A percentile compares a stretch with the other conserved stretches of the same genome.
phyloP scores from a whole-genome alignment of 1,140 invertebrate species.

The Drosophila nigromelanica region DNA sequence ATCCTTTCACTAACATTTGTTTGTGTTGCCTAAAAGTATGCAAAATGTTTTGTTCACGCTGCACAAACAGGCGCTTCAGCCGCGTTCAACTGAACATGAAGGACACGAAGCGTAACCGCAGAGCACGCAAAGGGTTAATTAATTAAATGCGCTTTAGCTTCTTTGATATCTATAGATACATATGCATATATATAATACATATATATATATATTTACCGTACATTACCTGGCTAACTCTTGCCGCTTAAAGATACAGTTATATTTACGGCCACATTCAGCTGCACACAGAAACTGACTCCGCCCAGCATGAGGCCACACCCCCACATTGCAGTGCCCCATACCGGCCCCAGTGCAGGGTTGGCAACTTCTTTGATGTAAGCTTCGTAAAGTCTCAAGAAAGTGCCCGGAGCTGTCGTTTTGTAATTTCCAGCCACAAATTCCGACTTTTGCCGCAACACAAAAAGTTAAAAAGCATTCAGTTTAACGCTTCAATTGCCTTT shows the following conservation, averaged over 20 bases:
- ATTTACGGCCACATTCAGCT: background rate
- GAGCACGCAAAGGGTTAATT: slow-evolving; percentile 82
- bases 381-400: slow-evolving; percentile 40
- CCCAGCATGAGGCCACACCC: slow-evolving; percentile 12
- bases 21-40: slow-evolving; percentile 59
- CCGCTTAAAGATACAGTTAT: background rate
- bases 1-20: background rate
- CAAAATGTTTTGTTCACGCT: slow-evolving; percentile 64
- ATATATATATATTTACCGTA: background rate
- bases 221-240: background rate
- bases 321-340: slow-evolving; percentile 1
- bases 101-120: slow-evolving; percentile 60
- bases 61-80: slow-evolving; percentile 66
- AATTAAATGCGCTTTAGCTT: slow-evolving; percentile 64
- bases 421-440: slow-evolving; percentile 45
- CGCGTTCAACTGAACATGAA: too few relatives aligned
- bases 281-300: slow-evolving; percentile 7
- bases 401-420: slow-evolving; percentile 66
- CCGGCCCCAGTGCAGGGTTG: background rate
- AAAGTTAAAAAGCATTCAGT: slow-evolving; percentile 33
- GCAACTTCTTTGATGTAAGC: slow-evolving; percentile 65
- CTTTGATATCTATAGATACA: slow-evolving; percentile 7
- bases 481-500: slow-evolving; percentile 32
- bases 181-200: background rate
- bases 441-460: background rate